phyloP scores from a whole-genome alignment of 2,797 vertebrate species.

The Mus minutoides region DNA sequence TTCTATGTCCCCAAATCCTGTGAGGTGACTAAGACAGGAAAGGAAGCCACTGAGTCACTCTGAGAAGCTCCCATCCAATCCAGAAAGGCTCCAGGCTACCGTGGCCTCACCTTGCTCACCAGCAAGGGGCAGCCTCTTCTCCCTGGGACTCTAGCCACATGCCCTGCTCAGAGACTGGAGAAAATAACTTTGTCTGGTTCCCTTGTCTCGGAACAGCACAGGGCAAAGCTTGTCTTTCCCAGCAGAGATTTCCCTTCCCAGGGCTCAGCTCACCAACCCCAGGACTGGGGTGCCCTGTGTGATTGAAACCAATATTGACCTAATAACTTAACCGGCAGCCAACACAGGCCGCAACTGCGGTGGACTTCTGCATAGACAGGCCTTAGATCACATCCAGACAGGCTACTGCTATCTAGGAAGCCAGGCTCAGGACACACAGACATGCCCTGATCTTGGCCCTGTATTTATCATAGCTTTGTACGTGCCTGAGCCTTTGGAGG shows the following conservation, averaged over 20 bases:
- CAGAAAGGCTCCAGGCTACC: not conserved
- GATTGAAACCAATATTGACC: not conserved
- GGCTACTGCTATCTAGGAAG: not conserved
- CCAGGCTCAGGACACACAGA: not conserved
- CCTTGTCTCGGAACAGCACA: accelerated
- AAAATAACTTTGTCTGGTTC: accelerated
- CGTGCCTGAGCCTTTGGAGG: not conserved
- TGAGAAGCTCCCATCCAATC: accelerated
- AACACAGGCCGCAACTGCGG: not conserved
- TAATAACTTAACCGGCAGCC: not conserved
- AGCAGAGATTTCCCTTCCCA: too few species aligned
- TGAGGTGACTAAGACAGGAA: not conserved
- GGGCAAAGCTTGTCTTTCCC: not conserved
- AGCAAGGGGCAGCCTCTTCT: too few species aligned
- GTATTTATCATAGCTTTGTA: accelerated
- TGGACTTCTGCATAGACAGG: not conserved
- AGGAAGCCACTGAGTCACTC: not conserved
- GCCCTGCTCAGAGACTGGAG: accelerated
- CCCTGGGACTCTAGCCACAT: accelerated
- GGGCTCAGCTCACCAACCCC: not conserved
- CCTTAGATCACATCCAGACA: not conserved
- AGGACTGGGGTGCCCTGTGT: not conserved
- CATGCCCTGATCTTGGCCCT: not conserved
- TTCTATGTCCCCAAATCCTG: not conserved
- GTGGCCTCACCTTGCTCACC: accelerated